phyloP scores from a whole-genome alignment of 2,888 invertebrate genomes.

The Hermodice carunculata region DNA sequence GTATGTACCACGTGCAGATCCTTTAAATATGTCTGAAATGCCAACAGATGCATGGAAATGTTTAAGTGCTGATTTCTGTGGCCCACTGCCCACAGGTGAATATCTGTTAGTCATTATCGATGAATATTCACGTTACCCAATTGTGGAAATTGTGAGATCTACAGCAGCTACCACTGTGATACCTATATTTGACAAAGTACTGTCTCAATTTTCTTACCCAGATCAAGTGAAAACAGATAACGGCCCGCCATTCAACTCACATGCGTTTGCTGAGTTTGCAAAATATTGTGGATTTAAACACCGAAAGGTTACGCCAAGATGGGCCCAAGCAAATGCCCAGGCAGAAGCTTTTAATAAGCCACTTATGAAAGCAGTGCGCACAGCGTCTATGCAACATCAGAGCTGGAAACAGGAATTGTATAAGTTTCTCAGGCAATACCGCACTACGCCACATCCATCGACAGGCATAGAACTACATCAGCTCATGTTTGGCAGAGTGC shows the following conservation, averaged over 20 bases:
- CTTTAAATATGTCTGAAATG: slow-evolving; percentile 1
- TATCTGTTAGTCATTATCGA: slow-evolving; percentile 17
- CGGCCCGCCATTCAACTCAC: slow-evolving; percentile 14
- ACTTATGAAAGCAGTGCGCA: not conserved
- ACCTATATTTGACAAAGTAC: not conserved
- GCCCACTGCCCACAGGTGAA: not conserved
- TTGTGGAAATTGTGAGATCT: not conserved
- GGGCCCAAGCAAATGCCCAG: slow-evolving; percentile 14
- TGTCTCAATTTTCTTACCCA: not conserved
- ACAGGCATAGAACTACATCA: too few relatives aligned
- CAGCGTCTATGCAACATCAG: not conserved
- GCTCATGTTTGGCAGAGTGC: too few relatives aligned
- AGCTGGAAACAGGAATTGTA: not conserved
- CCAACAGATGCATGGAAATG: slow-evolving; percentile 14
- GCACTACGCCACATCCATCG: not conserved
- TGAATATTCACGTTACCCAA: slow-evolving; percentile 17
- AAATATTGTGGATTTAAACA: not conserved
- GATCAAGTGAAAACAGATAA: slow-evolving; percentile 13
- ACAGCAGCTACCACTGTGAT: slow-evolving; percentile 7
- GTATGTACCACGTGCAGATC: slow-evolving; percentile 1
- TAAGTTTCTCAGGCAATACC: not conserved
- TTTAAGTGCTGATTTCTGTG: slow-evolving; percentile 10
- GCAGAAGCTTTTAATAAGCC: slow-evolving; percentile 12
- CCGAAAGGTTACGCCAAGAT: not conserved
- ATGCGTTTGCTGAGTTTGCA: not conserved